These are phyloP conservation scores for Austrofundulus limnaeus DNA, from an alignment of 2,113 vertebrate species.

Conservation along the genomic window DNA sequence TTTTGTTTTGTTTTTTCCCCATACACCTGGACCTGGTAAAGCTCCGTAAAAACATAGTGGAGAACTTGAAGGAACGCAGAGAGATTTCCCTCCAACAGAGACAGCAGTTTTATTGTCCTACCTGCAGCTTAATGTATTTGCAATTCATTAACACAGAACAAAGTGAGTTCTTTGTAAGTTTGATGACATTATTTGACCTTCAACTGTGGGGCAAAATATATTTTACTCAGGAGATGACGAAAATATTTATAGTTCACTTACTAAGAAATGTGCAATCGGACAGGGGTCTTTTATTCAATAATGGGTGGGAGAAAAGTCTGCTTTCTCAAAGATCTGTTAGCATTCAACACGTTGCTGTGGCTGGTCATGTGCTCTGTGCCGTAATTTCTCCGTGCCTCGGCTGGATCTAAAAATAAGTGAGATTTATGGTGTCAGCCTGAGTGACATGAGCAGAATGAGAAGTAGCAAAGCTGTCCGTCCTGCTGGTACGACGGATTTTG, in stretches of 20 bases:
- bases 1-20: no score
- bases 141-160: no score
- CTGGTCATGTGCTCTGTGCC: slow-evolving; percentile 70
- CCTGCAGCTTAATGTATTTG: no score
- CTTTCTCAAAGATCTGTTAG: slow-evolving; percentile 75
- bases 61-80: no score
- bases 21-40: no score
- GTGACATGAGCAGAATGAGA: slow-evolving; percentile 75
- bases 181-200: no score
- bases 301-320: slow-evolving; percentile 61
- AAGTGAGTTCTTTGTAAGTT: no score
- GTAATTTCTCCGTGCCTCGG: slow-evolving; percentile 74
- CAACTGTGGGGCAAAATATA: neutral
- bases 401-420: slow-evolving; percentile 80
- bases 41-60: no score
- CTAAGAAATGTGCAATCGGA: slow-evolving; percentile 31
- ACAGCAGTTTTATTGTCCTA: no score
- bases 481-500: slow-evolving; percentile 44
- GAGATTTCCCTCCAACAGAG: no score
- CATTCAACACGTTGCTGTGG: slow-evolving; percentile 66
- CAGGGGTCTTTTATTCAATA: slow-evolving; percentile 59
- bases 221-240: slow-evolving; percentile 26
- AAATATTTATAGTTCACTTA: slow-evolving; percentile 38
- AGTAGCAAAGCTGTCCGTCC: slow-evolving; percentile 52
- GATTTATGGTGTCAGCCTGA: slow-evolving; percentile 81